These are phyloP conservation scores for Hippolais icterina DNA, from an alignment of 2,113 vertebrate species.

Conservation along the genomic window DNA sequence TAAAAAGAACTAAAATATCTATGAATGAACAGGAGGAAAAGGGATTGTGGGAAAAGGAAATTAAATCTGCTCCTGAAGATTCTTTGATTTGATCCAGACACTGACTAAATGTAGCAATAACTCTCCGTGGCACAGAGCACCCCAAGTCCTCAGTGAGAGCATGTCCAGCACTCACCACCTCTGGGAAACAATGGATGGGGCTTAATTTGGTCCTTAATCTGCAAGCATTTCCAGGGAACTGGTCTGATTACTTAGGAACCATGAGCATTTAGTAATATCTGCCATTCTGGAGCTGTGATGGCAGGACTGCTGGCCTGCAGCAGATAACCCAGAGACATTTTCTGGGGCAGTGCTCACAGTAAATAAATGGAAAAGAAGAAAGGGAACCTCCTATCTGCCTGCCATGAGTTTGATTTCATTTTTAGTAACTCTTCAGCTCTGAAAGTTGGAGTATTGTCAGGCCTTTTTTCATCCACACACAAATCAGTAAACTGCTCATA, in stretches of 20 bases:
- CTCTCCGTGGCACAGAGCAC: background rate
- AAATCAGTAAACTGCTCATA: background rate
- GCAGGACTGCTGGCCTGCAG: background rate
- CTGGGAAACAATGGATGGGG: background rate
- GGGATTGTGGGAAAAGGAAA: background rate
- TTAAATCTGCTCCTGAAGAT: background rate
- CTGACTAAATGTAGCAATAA: background rate
- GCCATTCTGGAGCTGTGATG: background rate
- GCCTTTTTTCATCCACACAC: background rate
- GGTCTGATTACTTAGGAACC: background rate
- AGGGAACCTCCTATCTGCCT: background rate
- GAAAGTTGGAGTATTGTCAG: slow-evolving; percentile 14
- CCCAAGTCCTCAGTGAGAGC: background rate
- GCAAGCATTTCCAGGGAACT: background rate
- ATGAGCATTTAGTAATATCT: background rate
- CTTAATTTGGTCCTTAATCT: background rate
- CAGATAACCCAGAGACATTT: background rate
- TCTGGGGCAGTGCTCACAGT: background rate
- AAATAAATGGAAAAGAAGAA: background rate
- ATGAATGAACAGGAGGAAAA: background rate
- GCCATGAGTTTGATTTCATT: background rate
- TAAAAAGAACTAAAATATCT: background rate
- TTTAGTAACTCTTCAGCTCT: background rate
- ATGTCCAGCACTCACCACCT: background rate
- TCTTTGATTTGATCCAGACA: background rate